phyloP scores from a whole-genome alignment of 2,888 invertebrate species.

The Cybosia mesomella region DNA sequence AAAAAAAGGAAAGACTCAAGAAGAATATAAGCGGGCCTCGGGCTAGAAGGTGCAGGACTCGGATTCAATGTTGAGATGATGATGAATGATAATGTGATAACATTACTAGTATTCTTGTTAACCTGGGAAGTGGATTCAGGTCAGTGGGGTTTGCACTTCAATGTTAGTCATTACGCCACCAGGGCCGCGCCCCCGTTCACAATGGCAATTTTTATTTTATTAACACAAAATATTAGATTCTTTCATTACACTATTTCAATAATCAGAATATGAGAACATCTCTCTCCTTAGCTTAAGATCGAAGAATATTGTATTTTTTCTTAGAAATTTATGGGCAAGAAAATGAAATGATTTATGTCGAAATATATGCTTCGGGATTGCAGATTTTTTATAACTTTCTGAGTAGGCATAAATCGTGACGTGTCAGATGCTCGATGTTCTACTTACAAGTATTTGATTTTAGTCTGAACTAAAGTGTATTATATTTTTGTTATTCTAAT shows the following conservation, averaged over 20 bases:
- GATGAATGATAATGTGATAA: no score
- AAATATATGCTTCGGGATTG: conserved; percentile 12
- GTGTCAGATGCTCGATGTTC: background rate
- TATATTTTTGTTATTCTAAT: conserved; percentile 1
- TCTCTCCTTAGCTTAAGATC: background rate
- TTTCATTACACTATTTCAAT: background rate
- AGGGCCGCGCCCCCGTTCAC: background rate
- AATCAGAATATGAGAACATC: background rate
- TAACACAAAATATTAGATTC: background rate
- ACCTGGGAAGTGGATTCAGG: no score
- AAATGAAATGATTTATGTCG: conserved; percentile 18
- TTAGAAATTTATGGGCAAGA: conserved; percentile 6
- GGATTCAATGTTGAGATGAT: no score
- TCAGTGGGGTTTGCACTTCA: no score
- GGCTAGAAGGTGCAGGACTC: no score
- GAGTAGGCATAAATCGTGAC: conserved; percentile 12
- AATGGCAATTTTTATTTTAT: background rate
- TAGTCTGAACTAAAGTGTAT: conserved; percentile 1
- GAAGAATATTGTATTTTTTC: background rate
- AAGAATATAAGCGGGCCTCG: no score
- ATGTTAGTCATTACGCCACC: no score
- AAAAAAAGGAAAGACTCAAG: no score
- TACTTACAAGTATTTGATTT: conserved; percentile 10
- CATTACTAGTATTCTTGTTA: no score
- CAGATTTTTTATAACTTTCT: conserved; percentile 14